Base-by-base conservation (phyloP, 2,113 vertebrate genomes). In the Vimba vimba region DNA sequence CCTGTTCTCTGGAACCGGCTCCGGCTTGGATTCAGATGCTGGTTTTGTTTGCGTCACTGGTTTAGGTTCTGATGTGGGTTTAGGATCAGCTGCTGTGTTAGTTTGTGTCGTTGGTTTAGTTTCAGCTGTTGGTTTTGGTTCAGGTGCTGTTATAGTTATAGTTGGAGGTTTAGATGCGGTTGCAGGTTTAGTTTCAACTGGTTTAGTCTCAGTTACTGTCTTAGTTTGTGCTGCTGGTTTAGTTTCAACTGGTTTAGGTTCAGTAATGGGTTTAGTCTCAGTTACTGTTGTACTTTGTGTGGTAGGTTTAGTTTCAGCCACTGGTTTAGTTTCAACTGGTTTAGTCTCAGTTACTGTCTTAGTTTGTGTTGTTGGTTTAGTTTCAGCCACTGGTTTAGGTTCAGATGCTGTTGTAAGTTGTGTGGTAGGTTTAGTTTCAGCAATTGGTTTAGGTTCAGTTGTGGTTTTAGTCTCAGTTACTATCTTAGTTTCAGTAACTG, bases 1-100 rank as follows among this genome's bases (percentile, higher is more conserved):
- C 88, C 88, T 89, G 71, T 66, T 75, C 55, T 80, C 73, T 79
- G 77, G 57, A 43, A 36, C 50, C 27, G 75, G 47, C 30, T 60
- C 21, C 60, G 55, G 77, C 33, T 43, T 25, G 23, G 57, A 8
- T 27, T 15, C 36, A 76, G 73, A 12, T 27, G 47, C 25, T 77
- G 60, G 47, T 69, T 47, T 23, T 7, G 71, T 75, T 43, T 47
- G 4, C 10, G 71, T 47, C 39, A 75, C 71, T 43, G 71, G 71
- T 74, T 43, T 73, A 4, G 69, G 7, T 43, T 73, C 69, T 7
- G 68, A 21, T 73, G 7, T 43, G 30, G 69, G 15, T 73, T 73
- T 45, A 45, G 39, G 21, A 2, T 45, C 15, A 4, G 71, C 4
- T 39, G 11, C 21, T 74, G 69, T 11, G 25, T 25, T 73, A 43